These are phyloP conservation scores for Acrocephalus kingi DNA, from an alignment of 2,113 vertebrate species.

Conservation along the genomic window DNA sequence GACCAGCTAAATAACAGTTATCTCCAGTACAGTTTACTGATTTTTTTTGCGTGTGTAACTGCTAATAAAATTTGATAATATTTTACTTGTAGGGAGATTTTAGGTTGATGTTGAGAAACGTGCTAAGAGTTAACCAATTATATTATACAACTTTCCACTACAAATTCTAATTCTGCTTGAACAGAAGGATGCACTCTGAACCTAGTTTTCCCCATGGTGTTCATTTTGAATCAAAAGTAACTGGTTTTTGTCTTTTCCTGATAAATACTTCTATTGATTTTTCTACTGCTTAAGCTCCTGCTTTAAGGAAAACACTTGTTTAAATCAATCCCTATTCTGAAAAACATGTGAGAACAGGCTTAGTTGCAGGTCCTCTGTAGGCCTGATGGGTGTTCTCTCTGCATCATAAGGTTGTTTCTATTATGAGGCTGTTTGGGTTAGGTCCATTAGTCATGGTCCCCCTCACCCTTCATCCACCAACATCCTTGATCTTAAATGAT, in stretches of 20 bases:
- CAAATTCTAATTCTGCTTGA: not conserved
- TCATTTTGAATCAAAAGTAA: not conserved
- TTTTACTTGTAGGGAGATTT: not conserved
- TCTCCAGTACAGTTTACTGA: not conserved
- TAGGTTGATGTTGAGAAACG: not conserved
- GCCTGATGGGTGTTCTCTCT: not conserved
- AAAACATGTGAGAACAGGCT: not conserved
- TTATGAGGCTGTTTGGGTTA: not conserved
- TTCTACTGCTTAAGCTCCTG: not conserved
- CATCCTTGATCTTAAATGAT: not conserved
- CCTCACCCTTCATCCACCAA: not conserved
- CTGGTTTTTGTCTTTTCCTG: not conserved
- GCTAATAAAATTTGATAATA: not conserved
- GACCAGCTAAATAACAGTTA: not conserved
- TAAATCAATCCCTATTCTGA: conserved; percentile 1
- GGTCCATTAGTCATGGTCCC: not conserved
- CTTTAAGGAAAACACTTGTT: not conserved
- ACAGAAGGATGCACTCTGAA: not conserved
- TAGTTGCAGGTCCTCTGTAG: not conserved
- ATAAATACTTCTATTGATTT: conserved; percentile 40
- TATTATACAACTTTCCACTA: not conserved
- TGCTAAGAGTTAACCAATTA: not conserved
- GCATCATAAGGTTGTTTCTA: not conserved
- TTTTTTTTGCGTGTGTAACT: not conserved
- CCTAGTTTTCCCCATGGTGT: not conserved